Percentiles rank a stretch among this genome's conserved stretches.
phyloP scores from a whole-genome alignment of 2,113 vertebrate genomes.

The Tachysurus fulvidraco region DNA sequence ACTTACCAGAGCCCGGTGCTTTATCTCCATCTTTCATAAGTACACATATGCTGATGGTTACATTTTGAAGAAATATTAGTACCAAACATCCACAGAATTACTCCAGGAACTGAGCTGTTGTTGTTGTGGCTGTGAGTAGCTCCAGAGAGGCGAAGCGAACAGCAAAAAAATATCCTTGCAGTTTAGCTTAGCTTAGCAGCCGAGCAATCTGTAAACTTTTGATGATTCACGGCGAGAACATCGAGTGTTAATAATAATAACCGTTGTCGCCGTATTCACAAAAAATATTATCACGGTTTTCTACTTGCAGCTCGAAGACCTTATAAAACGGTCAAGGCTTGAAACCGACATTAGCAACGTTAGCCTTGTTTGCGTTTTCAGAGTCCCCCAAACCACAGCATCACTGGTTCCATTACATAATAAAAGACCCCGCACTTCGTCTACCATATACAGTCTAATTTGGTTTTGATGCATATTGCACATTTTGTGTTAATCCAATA shows the following conservation, averaged over 20 bases:
- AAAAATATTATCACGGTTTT: background rate
- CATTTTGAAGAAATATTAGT: background rate
- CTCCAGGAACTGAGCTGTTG: background rate
- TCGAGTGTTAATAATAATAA: background rate
- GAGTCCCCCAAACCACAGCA: background rate
- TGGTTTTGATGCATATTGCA: too few relatives aligned
- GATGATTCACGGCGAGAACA: background rate
- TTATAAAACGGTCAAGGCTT: background rate
- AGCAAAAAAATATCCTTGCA: background rate
- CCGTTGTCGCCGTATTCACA: background rate
- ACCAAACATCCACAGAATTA: background rate
- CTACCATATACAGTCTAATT: too few relatives aligned
- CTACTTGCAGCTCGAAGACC: background rate
- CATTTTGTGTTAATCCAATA: too few relatives aligned
- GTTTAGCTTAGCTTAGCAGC: constrained; percentile 7
- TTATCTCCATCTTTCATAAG: constrained; percentile 27
- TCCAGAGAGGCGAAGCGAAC: background rate
- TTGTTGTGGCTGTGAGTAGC: background rate
- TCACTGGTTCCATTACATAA: background rate
- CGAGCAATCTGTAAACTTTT: background rate
- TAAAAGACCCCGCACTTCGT: background rate
- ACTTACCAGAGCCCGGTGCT: constrained; percentile 13
- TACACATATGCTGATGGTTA: background rate
- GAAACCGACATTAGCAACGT: background rate
- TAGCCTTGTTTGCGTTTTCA: background rate